Percentiles rank a stretch among this genome's conserved stretches.
These are phyloP conservation scores for Eupeodes latifasciatus DNA, from an alignment of 2,888 invertebrate genomes.

Conservation along the genomic window DNA sequence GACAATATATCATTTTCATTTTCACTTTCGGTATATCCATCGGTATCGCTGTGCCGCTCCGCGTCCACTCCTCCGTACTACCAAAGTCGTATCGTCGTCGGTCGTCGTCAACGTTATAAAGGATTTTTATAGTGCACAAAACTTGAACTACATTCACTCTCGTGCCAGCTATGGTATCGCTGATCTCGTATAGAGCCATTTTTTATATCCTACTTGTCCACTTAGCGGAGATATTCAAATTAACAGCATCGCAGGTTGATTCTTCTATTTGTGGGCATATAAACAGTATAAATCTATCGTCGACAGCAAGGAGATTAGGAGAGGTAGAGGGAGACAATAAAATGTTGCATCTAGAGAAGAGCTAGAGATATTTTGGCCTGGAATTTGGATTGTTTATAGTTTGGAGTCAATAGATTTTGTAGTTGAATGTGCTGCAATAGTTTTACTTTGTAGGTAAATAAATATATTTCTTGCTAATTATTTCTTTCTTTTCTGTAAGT, in stretches of 20 bases:
- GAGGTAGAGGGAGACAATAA: slow-evolving; percentile 10
- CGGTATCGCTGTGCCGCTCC: neutral
- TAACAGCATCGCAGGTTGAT: slow-evolving; percentile 48
- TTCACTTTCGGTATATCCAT: slow-evolving; percentile 59
- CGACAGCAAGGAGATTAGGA: neutral
- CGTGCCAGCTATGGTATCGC: slow-evolving; percentile 41
- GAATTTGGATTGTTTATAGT: slow-evolving; percentile 8
- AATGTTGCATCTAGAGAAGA: slow-evolving; percentile 31
- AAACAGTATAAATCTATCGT: no score
- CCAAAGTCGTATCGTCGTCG: slow-evolving; percentile 8
- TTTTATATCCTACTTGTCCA: slow-evolving; percentile 66
- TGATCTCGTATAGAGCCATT: slow-evolving; percentile 40
- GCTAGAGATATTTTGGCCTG: slow-evolving; percentile 7
- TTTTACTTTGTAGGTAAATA: neutral
- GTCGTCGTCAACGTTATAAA: neutral
- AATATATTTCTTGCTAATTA: neutral
- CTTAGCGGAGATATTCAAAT: slow-evolving; percentile 66
- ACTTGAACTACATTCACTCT: slow-evolving; percentile 67
- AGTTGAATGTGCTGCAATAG: neutral
- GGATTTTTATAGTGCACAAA: slow-evolving; percentile 60
- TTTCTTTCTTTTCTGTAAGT: neutral
- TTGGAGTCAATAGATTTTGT: neutral
- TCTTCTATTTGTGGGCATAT: slow-evolving; percentile 25
- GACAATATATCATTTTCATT: slow-evolving; percentile 77
- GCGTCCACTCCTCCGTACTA: neutral